Evolutionary conservation across 2,113 vertebrate genomes (phyloP), one percentile per base, ranked within the genome.

Genomic region (Brevimyrus niger): DNA sequence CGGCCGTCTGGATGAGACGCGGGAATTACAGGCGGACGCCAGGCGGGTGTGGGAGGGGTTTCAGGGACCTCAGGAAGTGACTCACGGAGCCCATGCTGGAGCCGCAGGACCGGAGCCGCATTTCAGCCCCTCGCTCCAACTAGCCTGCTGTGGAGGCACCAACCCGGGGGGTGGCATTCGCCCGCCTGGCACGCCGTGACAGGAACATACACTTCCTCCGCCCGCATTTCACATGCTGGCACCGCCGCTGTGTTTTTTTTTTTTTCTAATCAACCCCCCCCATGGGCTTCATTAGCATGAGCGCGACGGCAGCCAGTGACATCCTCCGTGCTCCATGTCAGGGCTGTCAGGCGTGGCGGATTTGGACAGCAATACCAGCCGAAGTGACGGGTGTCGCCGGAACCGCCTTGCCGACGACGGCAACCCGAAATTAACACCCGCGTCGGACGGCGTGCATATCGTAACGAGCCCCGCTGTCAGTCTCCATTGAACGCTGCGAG

Each of bases 11-110:
- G 91, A 92, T 65, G 65, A 83, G 46, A 91, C 87, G 90, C 91
- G 91, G 44, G 89, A 82, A 91, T 91, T 88, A 91, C 92, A 91
- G 58, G 86, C 10, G 31, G 61, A 90, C 48, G 55, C 90, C 89
- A 90, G 27, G 90, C 86, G 51, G 55, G 89, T 87, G 90, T 89
- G 27, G 90, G 88, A 53, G 87, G 89, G 88, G 90, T 84, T 87
- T 61, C 13, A 89, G 89, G 48, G 86, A 73, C 85, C 46, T 82
- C 90, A 92, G 91, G 91, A 92, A 90, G 89, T 92, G 91, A 91
- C 89, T 90, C 86, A 73, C 8, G 44, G 51, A 88, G 23, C 87
- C 53, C 3, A 31, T 21, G 0, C 27, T 5, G 3, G 42, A 47
- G 38, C 38, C 5, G 31, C 19, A n/a, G n/a, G 82, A 27, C 10